These are phyloP conservation scores for Epistrophella euchroma DNA, from an alignment of 2,888 invertebrate genomes.

Conservation along the genomic window DNA sequence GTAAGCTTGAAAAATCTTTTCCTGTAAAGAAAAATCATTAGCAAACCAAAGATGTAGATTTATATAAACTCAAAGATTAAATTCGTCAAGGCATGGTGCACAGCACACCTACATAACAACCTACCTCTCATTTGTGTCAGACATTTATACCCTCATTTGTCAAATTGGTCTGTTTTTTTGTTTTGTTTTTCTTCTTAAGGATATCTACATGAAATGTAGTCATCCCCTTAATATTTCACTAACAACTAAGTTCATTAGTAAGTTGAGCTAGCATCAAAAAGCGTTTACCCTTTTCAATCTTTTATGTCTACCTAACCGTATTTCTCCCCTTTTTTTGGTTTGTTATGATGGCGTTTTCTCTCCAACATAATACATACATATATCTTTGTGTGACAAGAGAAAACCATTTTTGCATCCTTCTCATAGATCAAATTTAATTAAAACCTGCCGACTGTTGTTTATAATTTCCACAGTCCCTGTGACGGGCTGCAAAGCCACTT, in stretches of 20 bases:
- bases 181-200: not conserved
- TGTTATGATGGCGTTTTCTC: not conserved
- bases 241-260: slow-evolving; percentile 71
- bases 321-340: not conserved
- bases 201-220: not conserved
- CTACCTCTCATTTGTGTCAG: slow-evolving; percentile 22
- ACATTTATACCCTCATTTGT: slow-evolving; percentile 50
- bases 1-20: slow-evolving; percentile 24
- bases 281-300: slow-evolving; percentile 64
- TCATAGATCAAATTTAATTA: slow-evolving; percentile 76
- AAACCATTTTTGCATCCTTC: slow-evolving; percentile 68
- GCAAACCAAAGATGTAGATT: slow-evolving; percentile 26
- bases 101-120: too few relatives aligned
- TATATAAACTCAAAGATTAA: slow-evolving; percentile 26
- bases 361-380: not conserved
- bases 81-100: slow-evolving; percentile 23
- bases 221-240: slow-evolving; percentile 13
- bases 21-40: slow-evolving; percentile 31
- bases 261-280: slow-evolving; percentile 71
- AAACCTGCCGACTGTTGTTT: slow-evolving; percentile 74
- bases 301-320: slow-evolving; percentile 4
- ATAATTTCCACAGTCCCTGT: slow-evolving; percentile 65
- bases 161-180: slow-evolving; percentile 22
- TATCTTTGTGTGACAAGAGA: slow-evolving; percentile 26
- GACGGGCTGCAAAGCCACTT: slow-evolving; percentile 71